Base-by-base conservation (phyloP, 2,888 invertebrate species). In the Neuroscelio doddi region DNA sequence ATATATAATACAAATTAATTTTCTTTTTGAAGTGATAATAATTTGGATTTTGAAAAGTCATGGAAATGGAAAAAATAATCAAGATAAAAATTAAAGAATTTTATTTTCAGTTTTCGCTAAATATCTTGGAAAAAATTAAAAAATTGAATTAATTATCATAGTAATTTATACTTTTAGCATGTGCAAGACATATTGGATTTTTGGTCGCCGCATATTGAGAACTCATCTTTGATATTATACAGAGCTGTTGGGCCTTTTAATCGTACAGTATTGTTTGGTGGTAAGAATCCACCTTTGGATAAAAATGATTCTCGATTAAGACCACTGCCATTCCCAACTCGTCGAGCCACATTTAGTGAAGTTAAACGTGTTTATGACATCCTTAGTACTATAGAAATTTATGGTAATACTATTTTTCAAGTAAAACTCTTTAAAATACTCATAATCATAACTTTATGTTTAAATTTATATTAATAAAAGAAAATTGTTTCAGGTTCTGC, bases 321-420 rank as follows among this genome's bases (percentile, higher is more conserved):
- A 69, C 89, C 88, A 14, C 87, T 96, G 67, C 95, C 96, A 0
- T 94, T 96, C 84, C 91, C 92, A 0, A 95, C 95, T 0, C 87
- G 91, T 70, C 88, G 94, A 71, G 93, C 96, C 0, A 93, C 93
- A 0, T 92, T 90, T 73, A 91, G 89, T 47, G 95, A 96, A 86
- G 89, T 94, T 0, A 88, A 91, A 78, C 86, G 94, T 63, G 91
- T 93, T 0, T 91, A 93, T 71, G 88, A 89, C 46, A 86, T 91
- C 39, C 85, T 95, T 4, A 87, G 91, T 14, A 87, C 89, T 47
- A 84, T 90, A 36, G 88, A 90, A 75, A 87, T 92, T 27, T 92
- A 92, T 82, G 90, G 92, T 92, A 80, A 42, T 59, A 8, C 44
- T 49, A 58, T 41, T 27, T 27, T 26, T 21, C 15, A 36, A 21